A percentile compares a stretch with the other conserved stretches of the same genome.
Conservation (phyloP, 2,888 invertebrate species). For the Craniophora ligustri region DNA sequence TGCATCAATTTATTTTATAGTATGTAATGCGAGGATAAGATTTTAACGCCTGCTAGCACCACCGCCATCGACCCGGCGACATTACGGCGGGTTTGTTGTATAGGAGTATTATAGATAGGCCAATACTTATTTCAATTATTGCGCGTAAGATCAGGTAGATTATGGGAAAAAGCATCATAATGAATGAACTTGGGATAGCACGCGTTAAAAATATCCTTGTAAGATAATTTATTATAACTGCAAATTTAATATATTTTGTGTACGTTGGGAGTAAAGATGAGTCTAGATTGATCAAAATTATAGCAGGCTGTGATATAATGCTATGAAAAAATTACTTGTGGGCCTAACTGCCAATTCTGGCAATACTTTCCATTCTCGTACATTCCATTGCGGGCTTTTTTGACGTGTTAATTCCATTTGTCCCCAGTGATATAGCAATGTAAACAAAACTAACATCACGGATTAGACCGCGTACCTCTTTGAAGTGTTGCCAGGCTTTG, state of each 20-base stretch:
- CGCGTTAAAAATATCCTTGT: constrained; percentile 17
- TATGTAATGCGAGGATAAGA: neutral
- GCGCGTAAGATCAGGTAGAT: too few relatives aligned
- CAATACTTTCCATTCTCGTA: constrained; percentile 19
- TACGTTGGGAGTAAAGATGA: constrained; percentile 30
- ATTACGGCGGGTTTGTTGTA: too few relatives aligned
- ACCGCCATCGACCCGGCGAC: too few relatives aligned
- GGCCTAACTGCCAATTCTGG: constrained; percentile 9
- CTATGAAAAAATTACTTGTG: constrained; percentile 27
- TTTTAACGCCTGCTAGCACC: constrained; percentile 25
- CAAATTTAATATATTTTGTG: constrained; percentile 56
- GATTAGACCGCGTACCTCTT: constrained; percentile 12
- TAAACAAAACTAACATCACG: constrained; percentile 8
- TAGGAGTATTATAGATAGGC: too few relatives aligned
- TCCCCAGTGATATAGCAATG: constrained; percentile 29
- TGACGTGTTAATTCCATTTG: constrained; percentile 17
- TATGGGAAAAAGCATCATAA: too few relatives aligned
- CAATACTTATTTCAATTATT: too few relatives aligned
- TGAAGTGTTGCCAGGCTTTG: constrained; percentile 23
- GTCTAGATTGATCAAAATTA: constrained; percentile 39
- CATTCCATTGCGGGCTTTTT: constrained; percentile 43
- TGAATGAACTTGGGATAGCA: neutral
- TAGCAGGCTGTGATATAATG: constrained; percentile 56
- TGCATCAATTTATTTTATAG: constrained; percentile 20
- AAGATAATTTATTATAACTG: constrained; percentile 21